Conservation (phyloP, 1,140 invertebrate genomes). For the Drosophila sp. region DNA sequence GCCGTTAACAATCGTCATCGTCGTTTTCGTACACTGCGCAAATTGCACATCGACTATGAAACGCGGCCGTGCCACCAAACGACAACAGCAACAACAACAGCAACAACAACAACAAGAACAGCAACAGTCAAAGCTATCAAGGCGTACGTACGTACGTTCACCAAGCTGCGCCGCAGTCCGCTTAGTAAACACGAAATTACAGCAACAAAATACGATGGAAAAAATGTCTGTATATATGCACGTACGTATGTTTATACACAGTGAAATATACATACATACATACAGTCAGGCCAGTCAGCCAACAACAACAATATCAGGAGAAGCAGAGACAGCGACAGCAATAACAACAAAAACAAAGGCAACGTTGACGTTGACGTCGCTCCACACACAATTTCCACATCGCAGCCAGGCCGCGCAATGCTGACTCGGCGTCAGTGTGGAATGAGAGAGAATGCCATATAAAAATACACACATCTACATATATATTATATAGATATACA, state of each 20-base stretch:
- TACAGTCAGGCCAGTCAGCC: constrained; percentile 46
- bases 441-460: constrained; percentile 76
- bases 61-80: constrained; percentile 60
- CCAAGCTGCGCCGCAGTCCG: constrained; percentile 43
- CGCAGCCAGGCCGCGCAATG: constrained; percentile 49
- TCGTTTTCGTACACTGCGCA: constrained; percentile 72
- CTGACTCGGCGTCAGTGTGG: constrained; percentile 57
- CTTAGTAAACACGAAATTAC: constrained; percentile 55
- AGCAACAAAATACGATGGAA: constrained; percentile 51
- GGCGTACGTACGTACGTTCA: constrained; percentile 54
- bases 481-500: too few relatives aligned
- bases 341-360: constrained; percentile 33
- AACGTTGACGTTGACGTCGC: constrained; percentile 42
- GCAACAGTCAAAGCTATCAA: constrained; percentile 50
- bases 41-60: constrained; percentile 71
- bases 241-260: constrained; percentile 23
- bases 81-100: constrained; percentile 49
- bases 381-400: constrained; percentile 56
- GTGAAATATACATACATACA: constrained; percentile 46
- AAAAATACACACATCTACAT: constrained; percentile 61
- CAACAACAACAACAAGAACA: constrained; percentile 41
- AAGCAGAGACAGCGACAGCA: constrained; percentile 14
- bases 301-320: constrained; percentile 25
- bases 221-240: constrained; percentile 36
- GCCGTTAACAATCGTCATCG: constrained; percentile 75